These are phyloP conservation scores for Bovichtus diacanthus DNA, from an alignment of 2,797 vertebrate species.

Conservation along the genomic window DNA sequence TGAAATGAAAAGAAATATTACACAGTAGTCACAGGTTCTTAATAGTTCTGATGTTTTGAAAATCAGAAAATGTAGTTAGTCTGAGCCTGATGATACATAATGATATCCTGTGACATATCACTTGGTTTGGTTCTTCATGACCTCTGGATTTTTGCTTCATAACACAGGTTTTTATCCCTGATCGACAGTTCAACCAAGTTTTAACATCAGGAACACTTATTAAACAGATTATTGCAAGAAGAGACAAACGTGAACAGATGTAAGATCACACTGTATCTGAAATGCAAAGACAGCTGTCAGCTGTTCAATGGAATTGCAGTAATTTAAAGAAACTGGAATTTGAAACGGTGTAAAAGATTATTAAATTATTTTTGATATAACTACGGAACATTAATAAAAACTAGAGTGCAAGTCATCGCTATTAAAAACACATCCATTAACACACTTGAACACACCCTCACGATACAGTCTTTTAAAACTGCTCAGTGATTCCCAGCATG, in stretches of 20 bases:
- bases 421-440: background rate
- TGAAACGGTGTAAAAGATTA: background rate
- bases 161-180: background rate
- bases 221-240: background rate
- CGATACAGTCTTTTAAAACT: background rate
- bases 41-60: background rate
- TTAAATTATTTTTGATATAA: background rate
- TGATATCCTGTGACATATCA: background rate
- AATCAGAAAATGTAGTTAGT: background rate
- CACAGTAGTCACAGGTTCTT: background rate
- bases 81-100: background rate
- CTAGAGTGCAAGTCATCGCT: background rate
- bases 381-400: background rate
- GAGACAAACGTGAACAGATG: background rate
- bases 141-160: background rate
- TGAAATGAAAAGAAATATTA: conserved; percentile 3
- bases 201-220: background rate
- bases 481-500: background rate
- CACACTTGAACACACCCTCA: no score
- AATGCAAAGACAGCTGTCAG: background rate
- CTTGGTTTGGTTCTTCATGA: background rate
- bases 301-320: background rate
- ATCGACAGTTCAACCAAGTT: background rate
- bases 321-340: background rate
- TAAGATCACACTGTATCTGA: background rate